Conservation (phyloP, 2,797 vertebrate species). For the Microctenopoma lineatum region DNA sequence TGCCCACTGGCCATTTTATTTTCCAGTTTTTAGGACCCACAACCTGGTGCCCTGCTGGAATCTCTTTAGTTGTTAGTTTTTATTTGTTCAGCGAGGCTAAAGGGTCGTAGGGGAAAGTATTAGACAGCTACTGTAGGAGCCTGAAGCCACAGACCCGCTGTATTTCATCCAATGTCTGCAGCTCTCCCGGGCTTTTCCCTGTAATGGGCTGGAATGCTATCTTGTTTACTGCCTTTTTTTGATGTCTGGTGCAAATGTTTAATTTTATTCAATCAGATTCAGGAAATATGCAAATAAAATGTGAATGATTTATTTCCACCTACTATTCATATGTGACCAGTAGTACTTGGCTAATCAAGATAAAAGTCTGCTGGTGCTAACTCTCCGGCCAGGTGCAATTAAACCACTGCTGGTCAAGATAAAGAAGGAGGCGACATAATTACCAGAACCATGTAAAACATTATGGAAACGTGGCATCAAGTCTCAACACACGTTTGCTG, state of each 20-base stretch:
- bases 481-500: too few relatives aligned
- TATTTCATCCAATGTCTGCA: conserved; percentile 46
- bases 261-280: too few relatives aligned
- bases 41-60: conserved; percentile 3
- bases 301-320: too few relatives aligned
- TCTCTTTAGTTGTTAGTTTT: conserved; percentile 32
- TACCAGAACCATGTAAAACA: too few relatives aligned
- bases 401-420: too few relatives aligned
- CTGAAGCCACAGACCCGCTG: conserved; percentile 47
- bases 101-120: conserved; percentile 29
- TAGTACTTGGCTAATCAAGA: too few relatives aligned
- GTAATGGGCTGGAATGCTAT: conserved; percentile 38
- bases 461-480: too few relatives aligned
- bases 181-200: conserved; percentile 41
- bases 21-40: conserved; percentile 45
- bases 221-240: background rate
- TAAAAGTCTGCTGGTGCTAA: too few relatives aligned
- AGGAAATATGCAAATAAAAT: too few relatives aligned
- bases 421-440: too few relatives aligned
- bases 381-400: too few relatives aligned
- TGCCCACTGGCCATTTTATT: conserved; percentile 47
- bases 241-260: background rate
- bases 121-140: conserved; percentile 42
- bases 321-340: too few relatives aligned
- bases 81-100: conserved; percentile 51